phyloP scores from a whole-genome alignment of 2,797 vertebrate genomes.

The Emydoidea blandingii region DNA sequence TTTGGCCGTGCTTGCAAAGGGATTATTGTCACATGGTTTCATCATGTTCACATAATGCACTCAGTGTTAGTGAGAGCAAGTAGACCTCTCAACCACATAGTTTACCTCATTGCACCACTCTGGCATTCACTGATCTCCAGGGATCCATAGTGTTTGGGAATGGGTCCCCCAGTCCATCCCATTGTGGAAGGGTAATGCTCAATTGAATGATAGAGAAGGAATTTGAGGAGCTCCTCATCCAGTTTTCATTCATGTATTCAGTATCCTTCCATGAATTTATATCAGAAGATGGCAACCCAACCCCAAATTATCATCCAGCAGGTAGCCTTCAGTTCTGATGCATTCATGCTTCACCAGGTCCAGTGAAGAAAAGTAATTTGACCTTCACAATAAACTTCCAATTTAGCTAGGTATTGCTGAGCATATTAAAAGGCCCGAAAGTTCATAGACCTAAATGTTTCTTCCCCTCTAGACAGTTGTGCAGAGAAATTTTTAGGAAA shows the following conservation, averaged over 20 bases:
- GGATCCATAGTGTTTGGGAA: background rate
- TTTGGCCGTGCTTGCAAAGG: background rate
- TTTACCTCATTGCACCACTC: background rate
- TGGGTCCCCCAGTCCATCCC: background rate
- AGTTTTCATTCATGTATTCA: background rate
- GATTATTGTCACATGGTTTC: background rate
- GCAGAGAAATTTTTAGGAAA: background rate
- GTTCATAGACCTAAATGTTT: background rate
- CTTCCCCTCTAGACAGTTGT: conserved; percentile 5
- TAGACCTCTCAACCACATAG: background rate
- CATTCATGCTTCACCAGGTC: background rate
- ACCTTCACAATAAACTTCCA: background rate
- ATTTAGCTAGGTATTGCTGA: background rate
- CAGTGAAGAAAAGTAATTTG: background rate
- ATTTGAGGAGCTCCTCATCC: background rate
- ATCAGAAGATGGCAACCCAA: background rate
- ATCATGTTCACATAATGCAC: background rate
- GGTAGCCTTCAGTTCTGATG: background rate
- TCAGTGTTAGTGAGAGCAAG: background rate
- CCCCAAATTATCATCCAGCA: background rate
- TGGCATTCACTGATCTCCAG: background rate
- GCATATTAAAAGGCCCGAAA: background rate
- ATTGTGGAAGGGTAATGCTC: background rate
- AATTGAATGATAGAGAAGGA: background rate
- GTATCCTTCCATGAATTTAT: background rate